Conservation (phyloP, 2,113 vertebrate genomes). For the Rutilus rutilus region DNA sequence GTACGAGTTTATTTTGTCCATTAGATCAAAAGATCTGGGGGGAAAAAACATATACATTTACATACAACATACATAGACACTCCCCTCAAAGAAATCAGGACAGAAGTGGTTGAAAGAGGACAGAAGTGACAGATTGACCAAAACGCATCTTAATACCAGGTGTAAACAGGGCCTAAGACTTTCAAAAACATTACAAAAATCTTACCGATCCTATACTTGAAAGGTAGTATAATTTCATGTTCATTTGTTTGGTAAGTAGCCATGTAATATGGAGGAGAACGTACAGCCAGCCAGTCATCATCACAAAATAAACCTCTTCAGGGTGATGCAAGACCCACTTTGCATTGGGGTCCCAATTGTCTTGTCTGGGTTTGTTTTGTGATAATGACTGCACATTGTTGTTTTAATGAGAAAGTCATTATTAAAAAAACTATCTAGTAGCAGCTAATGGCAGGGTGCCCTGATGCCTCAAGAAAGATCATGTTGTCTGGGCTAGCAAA, state of each 20-base stretch:
- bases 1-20: too few species aligned
- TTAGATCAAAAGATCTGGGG: too few species aligned
- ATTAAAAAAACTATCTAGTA: background rate
- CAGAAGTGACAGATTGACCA: too few species aligned
- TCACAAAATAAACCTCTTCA: slow-evolving; percentile 8
- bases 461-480: slow-evolving; percentile 35
- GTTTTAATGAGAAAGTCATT: slow-evolving; percentile 17
- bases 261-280: background rate
- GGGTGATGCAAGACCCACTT: slow-evolving; percentile 6
- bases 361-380: slow-evolving; percentile 15
- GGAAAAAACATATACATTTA: too few species aligned
- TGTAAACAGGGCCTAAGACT: background rate
- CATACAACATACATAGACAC: too few species aligned
- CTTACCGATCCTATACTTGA: background rate
- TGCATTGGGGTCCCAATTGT: background rate
- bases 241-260: background rate
- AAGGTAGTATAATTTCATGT: background rate
- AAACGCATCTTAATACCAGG: too few species aligned
- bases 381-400: slow-evolving; percentile 27
- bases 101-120: too few species aligned
- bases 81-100: too few species aligned
- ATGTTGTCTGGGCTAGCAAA: slow-evolving; percentile 33
- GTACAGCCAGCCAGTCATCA: background rate
- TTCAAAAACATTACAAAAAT: background rate
- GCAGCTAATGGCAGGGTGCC: background rate